Evolutionary conservation across 2,113 vertebrate species (phyloP).

Genomic region (Syngnathus scovelli): DNA sequence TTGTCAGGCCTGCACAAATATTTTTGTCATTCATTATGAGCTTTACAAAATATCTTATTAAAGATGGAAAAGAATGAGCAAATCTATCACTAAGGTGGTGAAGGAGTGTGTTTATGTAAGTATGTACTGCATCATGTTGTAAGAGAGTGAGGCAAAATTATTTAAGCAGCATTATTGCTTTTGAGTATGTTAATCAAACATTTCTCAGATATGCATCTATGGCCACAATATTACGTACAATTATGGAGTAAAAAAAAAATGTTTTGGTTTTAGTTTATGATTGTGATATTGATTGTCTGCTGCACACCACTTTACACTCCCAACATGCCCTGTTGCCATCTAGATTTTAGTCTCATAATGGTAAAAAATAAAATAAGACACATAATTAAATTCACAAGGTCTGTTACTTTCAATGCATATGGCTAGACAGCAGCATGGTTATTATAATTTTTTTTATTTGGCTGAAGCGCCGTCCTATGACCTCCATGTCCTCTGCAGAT

Average conservation of each 20-base stretch:
- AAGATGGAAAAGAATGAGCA: slow-evolving; percentile 30
- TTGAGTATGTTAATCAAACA: slow-evolving; percentile 19
- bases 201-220: neutral
- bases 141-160: slow-evolving; percentile 18
- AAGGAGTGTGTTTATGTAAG: slow-evolving; percentile 37
- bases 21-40: slow-evolving; percentile 32
- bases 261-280: neutral
- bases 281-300: neutral
- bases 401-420: slow-evolving; percentile 31
- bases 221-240: neutral
- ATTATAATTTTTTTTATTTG: neutral
- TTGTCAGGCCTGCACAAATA: slow-evolving; percentile 45
- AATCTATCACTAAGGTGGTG: slow-evolving; percentile 20
- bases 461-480: slow-evolving; percentile 20
- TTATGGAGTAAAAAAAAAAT: neutral
- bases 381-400: neutral
- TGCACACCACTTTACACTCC: neutral
- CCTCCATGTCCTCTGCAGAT: slow-evolving; percentile 17
- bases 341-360: neutral
- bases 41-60: slow-evolving; percentile 22
- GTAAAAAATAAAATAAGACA: neutral
- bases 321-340: slow-evolving; percentile 10
- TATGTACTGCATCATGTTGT: slow-evolving; percentile 22
- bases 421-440: neutral
- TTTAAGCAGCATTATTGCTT: slow-evolving; percentile 17